Base-by-base conservation (phyloP, 2,797 vertebrate genomes). In the Oreochromis mossambicus region DNA sequence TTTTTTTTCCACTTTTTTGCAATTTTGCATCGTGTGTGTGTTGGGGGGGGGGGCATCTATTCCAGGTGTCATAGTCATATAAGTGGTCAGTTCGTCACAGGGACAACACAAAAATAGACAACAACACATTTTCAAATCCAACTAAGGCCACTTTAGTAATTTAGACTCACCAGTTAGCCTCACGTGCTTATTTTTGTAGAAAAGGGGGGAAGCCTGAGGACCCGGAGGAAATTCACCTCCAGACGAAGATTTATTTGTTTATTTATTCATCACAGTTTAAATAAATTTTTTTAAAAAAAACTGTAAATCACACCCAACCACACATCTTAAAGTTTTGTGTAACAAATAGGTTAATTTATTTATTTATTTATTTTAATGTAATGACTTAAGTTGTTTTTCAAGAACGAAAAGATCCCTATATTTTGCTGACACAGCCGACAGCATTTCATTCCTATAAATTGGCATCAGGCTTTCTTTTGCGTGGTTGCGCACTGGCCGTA, bases 301-400 rank as follows among this genome's bases (percentile, higher is more conserved):
- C 2, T 6, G 38, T 17, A 17, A 46, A 46, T 43, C 21, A 46
- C 21, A 70, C 21, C 9, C 14, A 43, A 17, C 14, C 21, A 68
- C 36, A 68, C 36, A 43, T 43, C 1, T 15, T 61, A 10, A 61
- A 19, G 17, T 41, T 43, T 43, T 41, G n/a, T 66, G 63, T 68
- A 24, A 14, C 4, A 14, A 4, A 36, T 14, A 8, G 36, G 7
- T 21, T 41, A 24, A 68, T 38, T 46, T 0, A 46, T 46, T 46
- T 0, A 36, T 43, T 43, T 0, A 50, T 52, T 54, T 0, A 34
- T 43, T 58, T 46, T 10, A 6, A 70, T 70, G 38, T 70, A 17
- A 46, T 17, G 8, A 43, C 0, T 10, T 10, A 17, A 26, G 21
- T 26, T 68, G n/a, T 43, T 70, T 58, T 2, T 55, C 8, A 32